Conservation (phyloP, 2,888 invertebrate genomes). For the Phaedon cochleariae region DNA sequence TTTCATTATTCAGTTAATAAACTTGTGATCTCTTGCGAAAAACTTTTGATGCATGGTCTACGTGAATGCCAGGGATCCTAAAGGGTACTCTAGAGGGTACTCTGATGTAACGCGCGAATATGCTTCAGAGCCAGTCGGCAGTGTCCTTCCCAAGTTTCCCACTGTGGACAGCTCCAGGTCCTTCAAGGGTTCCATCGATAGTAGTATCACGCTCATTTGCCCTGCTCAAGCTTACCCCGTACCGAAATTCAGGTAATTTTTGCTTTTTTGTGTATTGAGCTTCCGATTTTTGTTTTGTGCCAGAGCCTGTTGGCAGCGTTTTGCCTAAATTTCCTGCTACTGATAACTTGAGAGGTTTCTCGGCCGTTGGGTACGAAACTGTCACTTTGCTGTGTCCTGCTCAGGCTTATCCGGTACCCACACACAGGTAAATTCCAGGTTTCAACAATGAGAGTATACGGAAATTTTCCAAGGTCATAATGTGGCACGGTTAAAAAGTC, state of each 20-base stretch:
- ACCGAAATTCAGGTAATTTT: conserved; percentile 71
- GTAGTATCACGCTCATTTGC: conserved; percentile 67
- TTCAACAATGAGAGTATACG: conserved; percentile 63
- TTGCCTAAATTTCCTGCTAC: conserved; percentile 61
- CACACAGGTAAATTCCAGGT: neutral
- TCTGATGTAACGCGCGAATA: too few relatives aligned
- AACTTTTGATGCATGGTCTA: too few relatives aligned
- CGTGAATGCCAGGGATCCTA: too few relatives aligned
- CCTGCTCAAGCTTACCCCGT: conserved; percentile 77
- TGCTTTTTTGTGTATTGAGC: too few relatives aligned
- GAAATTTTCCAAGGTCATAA: conserved; percentile 59
- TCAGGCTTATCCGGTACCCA: neutral
- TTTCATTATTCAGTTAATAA: too few relatives aligned
- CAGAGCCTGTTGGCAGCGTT: conserved; percentile 64
- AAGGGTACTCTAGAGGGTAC: too few relatives aligned
- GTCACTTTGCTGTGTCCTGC: neutral
- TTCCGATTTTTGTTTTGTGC: neutral
- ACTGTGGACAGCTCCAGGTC: conserved; percentile 66
- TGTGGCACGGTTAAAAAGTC: too few relatives aligned
- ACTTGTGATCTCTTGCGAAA: too few relatives aligned
- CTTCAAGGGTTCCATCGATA: conserved; percentile 64
- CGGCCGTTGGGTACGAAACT: conserved; percentile 6
- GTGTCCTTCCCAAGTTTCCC: conserved; percentile 69
- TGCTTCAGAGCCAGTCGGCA: conserved; percentile 64
- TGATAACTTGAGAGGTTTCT: conserved; percentile 54